Base-by-base conservation (phyloP, 2,888 invertebrate genomes). In the Oxyteleia sp. region DNA sequence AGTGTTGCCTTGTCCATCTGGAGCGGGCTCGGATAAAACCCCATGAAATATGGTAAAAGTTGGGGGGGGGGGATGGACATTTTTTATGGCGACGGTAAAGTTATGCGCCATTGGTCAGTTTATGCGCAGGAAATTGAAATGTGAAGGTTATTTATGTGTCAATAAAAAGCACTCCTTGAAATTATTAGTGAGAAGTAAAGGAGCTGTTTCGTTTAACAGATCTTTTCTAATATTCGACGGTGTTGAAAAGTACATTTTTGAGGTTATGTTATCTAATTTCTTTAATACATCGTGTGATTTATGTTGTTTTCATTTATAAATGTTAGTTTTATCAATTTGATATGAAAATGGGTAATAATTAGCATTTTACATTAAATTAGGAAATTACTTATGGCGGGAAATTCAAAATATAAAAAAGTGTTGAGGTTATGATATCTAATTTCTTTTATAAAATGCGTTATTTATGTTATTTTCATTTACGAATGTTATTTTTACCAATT, bases 101-200 rank as follows among this genome's bases (percentile, higher is more conserved):
- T 61, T 72, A 72, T 72, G 64, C 32, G 49, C 16, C 49, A 20
- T 20, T 53, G 53, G 35, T 38, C 41, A 41, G 38, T 66, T 66
- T 66, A 26, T 20, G 26, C n/a, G 20, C n/a, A 41, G 41, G 47
- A 69, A 57, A 69, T 69, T 57, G 57, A 69, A 57, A 69, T 32
- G 69, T 18, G 69, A 20, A 45, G 55, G 15, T 69, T 47, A 69
- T 69, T 69, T 69, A 57, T 47, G 35, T 8, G 57, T 35, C 16
- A 32, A 47, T 69, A 69, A 69, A 69, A 57, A 15, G 16, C 26
- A 20, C n/a, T n/a, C n/a, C n/a, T n/a, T n/a, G n/a, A n/a, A n/a
- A n/a, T n/a, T n/a, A n/a, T n/a, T n/a, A n/a, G 18, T 18, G 15
- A 18, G 18, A 45, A 15, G 10, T 18, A 10, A 32, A 32, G 32